Conservation (phyloP, 2,797 vertebrate species). For the Prionace glauca region DNA sequence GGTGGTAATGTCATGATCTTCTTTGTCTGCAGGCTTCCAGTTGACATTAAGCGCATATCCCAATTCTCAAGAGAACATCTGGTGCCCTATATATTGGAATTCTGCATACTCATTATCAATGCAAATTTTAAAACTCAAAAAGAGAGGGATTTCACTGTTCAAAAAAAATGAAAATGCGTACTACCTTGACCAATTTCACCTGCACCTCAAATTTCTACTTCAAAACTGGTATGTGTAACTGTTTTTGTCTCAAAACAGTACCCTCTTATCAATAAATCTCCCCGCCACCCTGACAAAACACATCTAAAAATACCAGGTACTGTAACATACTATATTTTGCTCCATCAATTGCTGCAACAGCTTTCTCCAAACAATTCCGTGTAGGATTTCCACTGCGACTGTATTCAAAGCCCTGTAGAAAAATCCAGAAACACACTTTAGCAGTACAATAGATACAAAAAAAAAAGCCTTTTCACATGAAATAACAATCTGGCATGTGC, state of each 20-base stretch:
- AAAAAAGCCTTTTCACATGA: slow-evolving; percentile 33
- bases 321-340: slow-evolving; percentile 76
- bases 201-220: neutral
- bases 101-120: neutral
- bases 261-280: neutral
- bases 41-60: neutral
- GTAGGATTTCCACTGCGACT: slow-evolving; percentile 89
- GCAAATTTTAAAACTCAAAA: neutral
- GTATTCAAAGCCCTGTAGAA: slow-evolving; percentile 77
- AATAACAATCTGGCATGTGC: neutral
- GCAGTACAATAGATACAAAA: slow-evolving; percentile 5
- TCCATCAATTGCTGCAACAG: slow-evolving; percentile 77
- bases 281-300: neutral
- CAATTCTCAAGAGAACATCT: neutral
- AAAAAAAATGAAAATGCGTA: neutral
- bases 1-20: neutral
- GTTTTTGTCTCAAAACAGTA: neutral
- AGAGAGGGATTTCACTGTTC: neutral
- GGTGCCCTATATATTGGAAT: neutral
- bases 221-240: neutral
- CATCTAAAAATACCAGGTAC: neutral
- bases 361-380: slow-evolving; percentile 79
- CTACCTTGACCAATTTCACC: neutral
- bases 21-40: neutral
- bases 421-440: slow-evolving; percentile 18